Base-by-base conservation (phyloP, 2,888 invertebrate genomes). In the Zele albiditarsus region DNA sequence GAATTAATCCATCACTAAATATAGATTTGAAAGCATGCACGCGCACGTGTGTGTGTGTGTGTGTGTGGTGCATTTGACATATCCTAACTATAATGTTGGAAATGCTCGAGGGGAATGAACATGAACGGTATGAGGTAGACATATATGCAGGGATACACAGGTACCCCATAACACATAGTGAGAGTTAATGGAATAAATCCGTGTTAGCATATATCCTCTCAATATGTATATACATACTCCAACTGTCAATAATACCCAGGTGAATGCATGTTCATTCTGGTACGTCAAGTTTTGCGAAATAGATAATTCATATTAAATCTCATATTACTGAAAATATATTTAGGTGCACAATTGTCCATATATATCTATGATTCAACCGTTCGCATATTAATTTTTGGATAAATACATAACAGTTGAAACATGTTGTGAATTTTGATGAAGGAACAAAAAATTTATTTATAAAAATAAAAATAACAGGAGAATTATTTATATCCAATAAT, bases 151-250 rank as follows among this genome's bases (percentile, higher is more conserved):
- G 16, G 16, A 16, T 62, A 62, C 4, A 65, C 20, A 53, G 23
- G 4, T 53, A 20, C 8, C 12, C 8, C n/a, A 53, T 53, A 53
- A n/a, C 53, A 53, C 53, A 27, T 6, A 27, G 27, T 16, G 60
- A 60, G 67, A 63, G 65, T 76, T 75, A 80, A 80, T 78, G 58
- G 82, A 83, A 84, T 83, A 81, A 84, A 85, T 84, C 82, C 80
- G 20, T 23, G 53, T 53, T 20, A 20, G 53, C 53, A 53, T 8
- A 53, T 20, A 53, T 20, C 2, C 77, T 77, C 76, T 79, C 73
- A 71, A 80, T 77, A 80, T 75, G 60, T 67, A 63, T 65, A 76
- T 80, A 77, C 57, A 73, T 71, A 23, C 65, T 73, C 71, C 73
- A 63, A 71, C 76, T 76, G 75, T 63, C 78, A 79, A 80, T 68